Base-by-base conservation (phyloP, 1,140 invertebrate species). In the Melitaea cinxia region DNA sequence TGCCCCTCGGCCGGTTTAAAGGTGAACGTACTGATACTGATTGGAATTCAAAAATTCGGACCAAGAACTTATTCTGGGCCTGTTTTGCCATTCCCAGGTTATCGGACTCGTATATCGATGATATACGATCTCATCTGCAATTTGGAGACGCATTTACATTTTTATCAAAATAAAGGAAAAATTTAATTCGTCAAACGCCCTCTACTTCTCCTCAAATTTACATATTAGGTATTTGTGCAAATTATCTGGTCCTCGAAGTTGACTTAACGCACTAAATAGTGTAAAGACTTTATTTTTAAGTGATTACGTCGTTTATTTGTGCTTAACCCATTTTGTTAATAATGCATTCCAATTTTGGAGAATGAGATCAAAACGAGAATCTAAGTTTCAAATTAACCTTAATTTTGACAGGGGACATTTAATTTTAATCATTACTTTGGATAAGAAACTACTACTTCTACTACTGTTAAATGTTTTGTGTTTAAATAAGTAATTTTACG, bases 21-120 rank as follows among this genome's bases (percentile, higher is more conserved):
- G 88, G 85, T 91, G 73, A 91, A 87, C 77, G 88, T 68, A 88
- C 83, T 73, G 76, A 78, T 77, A 73, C 72, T 68, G 66, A 87
- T 80, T 80, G 78, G 83, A 87, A 90, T 89, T 84, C 76, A 82
- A 78, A 79, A 82, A 87, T 82, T 85, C 75, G 72, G 68, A 71
- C 70, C 55, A 68, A 70, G 70, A 81, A 78, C 75, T 82, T 82
- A 87, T 85, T 85, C 82, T 82, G 72, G 77, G 79, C 74, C 75
- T 78, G 82, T 87, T 82, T 83, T 73, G 75, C 68, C 65, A 78
- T 80, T 80, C 68, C 73, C 75, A 72, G 82, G 80, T 88, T 86
- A 84, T 88, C 81, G 80, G 77, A 80, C 83, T 61, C 73, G 73
- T 82, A 70, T 80, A 62, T 33, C 24, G 47, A 79, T 84, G 73